Percentiles rank a stretch among this genome's conserved stretches.
phyloP scores from a whole-genome alignment of 2,888 invertebrate species.

The Boloria euphrosyne region DNA sequence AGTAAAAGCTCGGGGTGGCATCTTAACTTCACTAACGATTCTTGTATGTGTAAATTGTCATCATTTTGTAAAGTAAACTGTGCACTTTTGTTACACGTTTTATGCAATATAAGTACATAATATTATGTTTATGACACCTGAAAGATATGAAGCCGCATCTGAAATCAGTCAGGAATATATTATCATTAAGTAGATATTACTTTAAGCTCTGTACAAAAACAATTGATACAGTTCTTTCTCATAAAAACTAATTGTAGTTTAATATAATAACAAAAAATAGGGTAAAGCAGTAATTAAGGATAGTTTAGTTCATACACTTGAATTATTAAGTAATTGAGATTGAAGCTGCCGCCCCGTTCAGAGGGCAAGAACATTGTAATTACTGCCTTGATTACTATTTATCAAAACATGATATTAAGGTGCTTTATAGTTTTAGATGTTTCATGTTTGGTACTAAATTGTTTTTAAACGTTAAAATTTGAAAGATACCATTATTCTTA shows the following conservation, averaged over 20 bases:
- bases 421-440: constrained; percentile 2
- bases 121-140: no score
- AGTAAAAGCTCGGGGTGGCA: no score
- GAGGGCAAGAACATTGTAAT: constrained; percentile 15
- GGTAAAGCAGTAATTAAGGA: constrained; percentile 20
- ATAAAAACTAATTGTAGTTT: constrained; percentile 4
- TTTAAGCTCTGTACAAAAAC: background rate
- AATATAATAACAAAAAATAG: constrained; percentile 8
- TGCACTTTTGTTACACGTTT: no score
- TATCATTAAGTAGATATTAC: background rate
- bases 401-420: constrained; percentile 9
- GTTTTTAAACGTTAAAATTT: background rate
- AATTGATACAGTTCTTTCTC: background rate
- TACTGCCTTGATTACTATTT: constrained; percentile 16
- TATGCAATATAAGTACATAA: no score
- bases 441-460: background rate
- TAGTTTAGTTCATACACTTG: constrained; percentile 15
- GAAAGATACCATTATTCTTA: no score
- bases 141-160: no score
- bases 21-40: no score
- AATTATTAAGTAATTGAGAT: constrained; percentile 22
- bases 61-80: no score
- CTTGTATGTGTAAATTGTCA: no score
- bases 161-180: no score
- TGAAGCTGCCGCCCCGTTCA: constrained; percentile 22